Conservation (phyloP, 2,113 vertebrate species). For the Ctenomys sociabilis region DNA sequence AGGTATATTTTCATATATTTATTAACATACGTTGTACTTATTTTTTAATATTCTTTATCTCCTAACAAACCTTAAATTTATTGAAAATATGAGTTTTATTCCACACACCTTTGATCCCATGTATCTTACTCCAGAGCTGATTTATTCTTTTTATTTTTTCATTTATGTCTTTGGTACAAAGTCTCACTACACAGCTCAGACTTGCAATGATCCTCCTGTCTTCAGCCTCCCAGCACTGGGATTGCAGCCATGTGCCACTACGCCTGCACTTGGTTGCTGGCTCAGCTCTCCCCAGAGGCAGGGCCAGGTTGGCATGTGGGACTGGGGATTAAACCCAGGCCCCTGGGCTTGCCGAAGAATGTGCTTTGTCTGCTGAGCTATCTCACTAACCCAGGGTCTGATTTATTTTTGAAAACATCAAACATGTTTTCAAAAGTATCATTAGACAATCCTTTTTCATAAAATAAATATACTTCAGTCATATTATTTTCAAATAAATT, state of each 20-base stretch:
- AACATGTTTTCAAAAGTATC: not conserved
- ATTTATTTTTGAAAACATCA: not conserved
- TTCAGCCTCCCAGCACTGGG: too few relatives aligned
- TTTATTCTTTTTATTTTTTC: not conserved
- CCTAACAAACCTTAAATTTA: not conserved
- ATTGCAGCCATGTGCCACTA: too few relatives aligned
- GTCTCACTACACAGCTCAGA: too few relatives aligned
- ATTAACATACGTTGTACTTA: not conserved
- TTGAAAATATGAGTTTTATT: not conserved
- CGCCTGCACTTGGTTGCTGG: too few relatives aligned
- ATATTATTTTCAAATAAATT: not conserved
- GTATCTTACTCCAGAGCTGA: not conserved
- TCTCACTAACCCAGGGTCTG: not conserved
- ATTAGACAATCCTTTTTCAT: not conserved
- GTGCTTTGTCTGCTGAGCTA: too few relatives aligned
- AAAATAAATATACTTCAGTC: not conserved
- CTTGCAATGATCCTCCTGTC: too few relatives aligned
- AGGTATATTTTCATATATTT: not conserved
- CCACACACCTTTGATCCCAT: not conserved
- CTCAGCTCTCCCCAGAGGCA: too few relatives aligned
- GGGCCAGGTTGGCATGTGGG: too few relatives aligned
- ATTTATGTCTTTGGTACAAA: too few relatives aligned
- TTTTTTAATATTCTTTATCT: not conserved
- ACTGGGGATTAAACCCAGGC: too few relatives aligned
- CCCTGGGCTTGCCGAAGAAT: too few relatives aligned